Evolutionary conservation across 64 coral and sea anemone species (phyloP), one percentile per base, ranked within the genome.

Genomic region (Acropora yongei): DNA sequence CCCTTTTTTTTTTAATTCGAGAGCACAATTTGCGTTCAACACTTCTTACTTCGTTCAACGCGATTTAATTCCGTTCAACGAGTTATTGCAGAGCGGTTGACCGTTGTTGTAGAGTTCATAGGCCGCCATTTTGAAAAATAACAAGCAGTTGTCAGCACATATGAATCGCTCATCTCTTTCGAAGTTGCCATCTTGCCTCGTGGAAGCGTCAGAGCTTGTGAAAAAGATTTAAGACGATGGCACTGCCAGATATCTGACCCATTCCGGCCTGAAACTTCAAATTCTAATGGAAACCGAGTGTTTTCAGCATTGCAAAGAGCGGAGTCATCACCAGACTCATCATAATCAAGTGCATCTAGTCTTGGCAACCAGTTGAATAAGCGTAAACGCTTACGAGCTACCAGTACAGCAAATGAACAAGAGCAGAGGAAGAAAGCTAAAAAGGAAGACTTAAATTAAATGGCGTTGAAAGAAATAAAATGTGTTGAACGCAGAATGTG

Each of bases 391-490:
- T 76, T 88, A 74, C 68, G 86, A 88, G 86, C 86, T 75, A 55
- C 86, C 72, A 88, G 66, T 87, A 87, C 86, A 51, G 47, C 68
- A 88, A 57, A 75, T 88, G 86, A 88, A 18, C 71, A 88, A 75
- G 17, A 48, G 11, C 86, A 77, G 86, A 88, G 72, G 86, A 81
- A 81, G 57, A 81, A 51, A 18, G 76, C 76, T 17, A 46, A 78
- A 41, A 81, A 81, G 46, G 79, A 81, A 81, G 46, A 81, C 57
- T 44, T 81, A 50, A 81, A 81, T 57, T 44, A 44, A 47, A 50
- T 80, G 47, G 78, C 53, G 79, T 81, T 81, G 30, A 30, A 30
- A 30, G 30, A 30, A 30, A 30, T 30, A 30, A 30, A 30, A 30
- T 30, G 30, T 30, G 30, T 30, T 30, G 30, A 30, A 30, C 30